Evolutionary conservation across 2,797 vertebrate species (phyloP), one percentile per base, ranked within the genome.

Genomic region (Notolepis coatsorum): DNA sequence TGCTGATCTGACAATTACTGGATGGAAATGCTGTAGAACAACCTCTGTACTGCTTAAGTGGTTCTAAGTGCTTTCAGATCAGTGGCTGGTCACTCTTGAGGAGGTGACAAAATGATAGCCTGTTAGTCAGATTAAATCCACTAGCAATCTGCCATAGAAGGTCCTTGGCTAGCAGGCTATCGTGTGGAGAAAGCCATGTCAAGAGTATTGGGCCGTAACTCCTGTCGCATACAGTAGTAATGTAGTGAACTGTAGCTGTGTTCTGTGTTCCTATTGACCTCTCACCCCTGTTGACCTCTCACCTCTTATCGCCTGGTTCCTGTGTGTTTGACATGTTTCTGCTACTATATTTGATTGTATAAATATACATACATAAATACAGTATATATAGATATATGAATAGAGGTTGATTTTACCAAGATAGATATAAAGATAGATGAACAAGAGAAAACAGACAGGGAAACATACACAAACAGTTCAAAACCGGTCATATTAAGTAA

Each of bases 161-260:
- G 62, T 38, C 3, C 4, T 18, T 33, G 66, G 68, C 71, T 57
- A 2, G n/a, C 73, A 28, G 69, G 70, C 39, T 62, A 28, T 20
- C 12, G 3, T 55, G 38, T 23, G 49, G 41, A 65, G 73, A 58
- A 75, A 69, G 68, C 59, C 48, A 64, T 50, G 55, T 60, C 27
- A n/a, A 55, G 86, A 87, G 84, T 77, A 80, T 33, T 75, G 78
- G 73, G 67, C 77, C 38, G 12, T 75, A 85, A 69, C 83, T 79
- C 84, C 71, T 67, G 79, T 81, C 84, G 79, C 82, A 79, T 87
- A 86, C 73, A 74, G 73, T 89, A 79, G 80, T 90, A 63, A 87
- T 86, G 65, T 92, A 84, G 89, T 91, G 84, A 90, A 88, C 79
- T 79, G 88, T 88, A 91, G 88, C 83, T 57, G 89, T 92, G 88